Conservation (phyloP, 1,140 invertebrate genomes). For the Apis dorsata region DNA sequence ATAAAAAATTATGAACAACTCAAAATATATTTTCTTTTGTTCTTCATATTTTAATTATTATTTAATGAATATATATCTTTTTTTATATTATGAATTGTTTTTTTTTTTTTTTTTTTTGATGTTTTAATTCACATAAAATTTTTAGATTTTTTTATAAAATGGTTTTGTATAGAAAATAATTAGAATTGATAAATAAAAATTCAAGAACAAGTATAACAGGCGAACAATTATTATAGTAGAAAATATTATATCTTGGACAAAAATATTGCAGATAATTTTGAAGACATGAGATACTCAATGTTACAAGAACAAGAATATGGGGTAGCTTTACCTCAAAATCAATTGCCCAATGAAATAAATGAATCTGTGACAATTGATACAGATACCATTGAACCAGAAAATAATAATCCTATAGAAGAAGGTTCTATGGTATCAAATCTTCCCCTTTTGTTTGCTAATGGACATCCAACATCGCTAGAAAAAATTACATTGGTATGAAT, state of each 20-base stretch:
- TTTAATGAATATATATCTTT: neutral
- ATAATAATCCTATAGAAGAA: constrained; percentile 68
- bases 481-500: constrained; percentile 81
- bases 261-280: constrained; percentile 58
- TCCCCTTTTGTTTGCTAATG: constrained; percentile 85
- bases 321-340: constrained; percentile 70
- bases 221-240: neutral
- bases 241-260: neutral
- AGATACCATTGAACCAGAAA: constrained; percentile 65
- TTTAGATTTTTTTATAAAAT: neutral
- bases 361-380: constrained; percentile 71
- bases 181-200: neutral
- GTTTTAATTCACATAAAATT: neutral
- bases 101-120: no score
- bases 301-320: constrained; percentile 74
- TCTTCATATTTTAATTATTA: neutral
- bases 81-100: neutral
- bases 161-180: neutral
- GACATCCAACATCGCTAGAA: constrained; percentile 84
- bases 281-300: constrained; percentile 76
- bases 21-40: neutral
- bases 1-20: constrained; percentile 1
- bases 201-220: neutral
- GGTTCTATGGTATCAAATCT: constrained; percentile 83
- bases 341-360: constrained; percentile 65